Evolutionary conservation across 2,888 invertebrate species (phyloP), one percentile per base, ranked within the genome.

Genomic region (Amphipyra berbera): DNA sequence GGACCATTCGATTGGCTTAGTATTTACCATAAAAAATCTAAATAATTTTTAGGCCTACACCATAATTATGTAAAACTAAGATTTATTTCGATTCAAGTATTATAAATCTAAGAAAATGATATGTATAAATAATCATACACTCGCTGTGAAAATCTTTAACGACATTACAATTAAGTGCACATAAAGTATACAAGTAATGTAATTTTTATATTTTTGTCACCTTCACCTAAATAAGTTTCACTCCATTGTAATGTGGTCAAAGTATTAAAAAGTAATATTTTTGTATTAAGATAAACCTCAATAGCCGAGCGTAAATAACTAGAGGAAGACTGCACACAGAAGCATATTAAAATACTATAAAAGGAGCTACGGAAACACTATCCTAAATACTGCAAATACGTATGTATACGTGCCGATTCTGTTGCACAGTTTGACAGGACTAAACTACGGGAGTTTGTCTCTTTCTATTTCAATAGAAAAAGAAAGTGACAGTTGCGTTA

Each of bases 171-270:
- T 61, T n/a, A 2, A 46, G 68, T 57, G 69, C 57, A 61, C 38
- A 27, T 9, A 57, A 61, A 57, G 42, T 70, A 73, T 73, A 70
- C 68, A 61, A 55, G 40, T 73, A 55, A 44, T 49, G 68, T 57
- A 61, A 57, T 61, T 73, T 69, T 73, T 73, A 68, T 70, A 73
- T 68, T 68, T 69, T 73, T 68, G 49, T 40, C 74, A 73, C 61
- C 46, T 50, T 57, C 53, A 40, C 35, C 27, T 45, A 45, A 33
- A 37, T 13, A 15, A 30, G 27, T 21, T 53, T 74, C 56, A 41
- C 30, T 40, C 6, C 13, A 41, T 61, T 70, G 61, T 74, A 54
- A 68, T 70, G 49, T 50, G n/a, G 50, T 73, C 47, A 14, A 55
- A 44, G 53, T 49, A 35, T n/a, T 27, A 15, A 47, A 58, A 59